Percentiles rank a stretch among this genome's conserved stretches.
Evolutionary conservation across 2,888 invertebrate species (phyloP).

Genomic region (Drosophila suboccidentalis): DNA sequence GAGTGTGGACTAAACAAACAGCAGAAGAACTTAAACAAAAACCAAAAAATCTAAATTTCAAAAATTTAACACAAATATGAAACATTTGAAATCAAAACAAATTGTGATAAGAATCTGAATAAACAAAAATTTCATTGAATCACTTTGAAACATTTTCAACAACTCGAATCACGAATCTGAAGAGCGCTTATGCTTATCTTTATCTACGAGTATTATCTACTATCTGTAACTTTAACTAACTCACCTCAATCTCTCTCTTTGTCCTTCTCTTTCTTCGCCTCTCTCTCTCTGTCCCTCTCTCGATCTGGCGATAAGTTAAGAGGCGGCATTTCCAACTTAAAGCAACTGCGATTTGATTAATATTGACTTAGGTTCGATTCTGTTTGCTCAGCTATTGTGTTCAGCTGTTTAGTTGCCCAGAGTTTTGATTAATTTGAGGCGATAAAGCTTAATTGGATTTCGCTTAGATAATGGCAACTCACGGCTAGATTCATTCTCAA

Average conservation of each 20-base stretch:
- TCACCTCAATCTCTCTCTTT: slow-evolving; percentile 1
- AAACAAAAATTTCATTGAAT: slow-evolving; percentile 38
- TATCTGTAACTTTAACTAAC: slow-evolving; percentile 15
- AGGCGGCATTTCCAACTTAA: slow-evolving; percentile 35
- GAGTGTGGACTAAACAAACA: slow-evolving; percentile 30
- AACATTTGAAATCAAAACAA: slow-evolving; percentile 27
- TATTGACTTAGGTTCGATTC: slow-evolving; percentile 74
- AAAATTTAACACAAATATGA: slow-evolving; percentile 18
- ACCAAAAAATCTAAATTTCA: not conserved
- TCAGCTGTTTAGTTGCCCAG: slow-evolving; percentile 63
- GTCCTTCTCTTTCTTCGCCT: too few relatives aligned
- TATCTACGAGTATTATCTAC: slow-evolving; percentile 23
- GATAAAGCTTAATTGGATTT: slow-evolving; percentile 81
- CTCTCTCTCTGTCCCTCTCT: not conserved
- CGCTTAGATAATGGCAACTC: slow-evolving; percentile 66
- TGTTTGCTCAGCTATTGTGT: slow-evolving; percentile 82
- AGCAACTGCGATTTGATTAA: slow-evolving; percentile 74
- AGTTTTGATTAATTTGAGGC: slow-evolving; percentile 75
- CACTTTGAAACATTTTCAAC: slow-evolving; percentile 2
- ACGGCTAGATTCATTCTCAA: slow-evolving; percentile 39
- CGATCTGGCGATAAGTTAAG: slow-evolving; percentile 58
- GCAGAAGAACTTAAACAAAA: slow-evolving; percentile 11
- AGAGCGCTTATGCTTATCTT: slow-evolving; percentile 29
- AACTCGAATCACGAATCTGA: slow-evolving; percentile 3
- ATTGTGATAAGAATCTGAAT: slow-evolving; percentile 36